These are phyloP conservation scores for Paracanthobrama guichenoti DNA, from an alignment of 2,113 vertebrate species.

Conservation along the genomic window DNA sequence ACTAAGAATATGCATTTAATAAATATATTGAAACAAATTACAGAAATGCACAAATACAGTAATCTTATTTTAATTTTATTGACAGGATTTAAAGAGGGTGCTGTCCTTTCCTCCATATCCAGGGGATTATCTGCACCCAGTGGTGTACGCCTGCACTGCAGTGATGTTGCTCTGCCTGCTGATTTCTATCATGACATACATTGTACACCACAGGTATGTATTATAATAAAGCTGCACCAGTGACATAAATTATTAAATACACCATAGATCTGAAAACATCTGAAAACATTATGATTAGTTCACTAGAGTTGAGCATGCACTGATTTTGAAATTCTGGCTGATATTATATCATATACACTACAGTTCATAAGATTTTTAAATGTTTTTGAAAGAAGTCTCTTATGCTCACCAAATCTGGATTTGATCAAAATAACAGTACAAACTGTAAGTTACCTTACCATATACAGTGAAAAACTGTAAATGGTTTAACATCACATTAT, in stretches of 20 bases:
- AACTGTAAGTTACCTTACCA: no score
- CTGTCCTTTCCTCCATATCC: constrained; percentile 90
- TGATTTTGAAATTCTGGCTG: neutral
- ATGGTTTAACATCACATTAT: no score
- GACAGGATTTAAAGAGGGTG: constrained; percentile 91
- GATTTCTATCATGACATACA: constrained; percentile 83
- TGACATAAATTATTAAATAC: neutral
- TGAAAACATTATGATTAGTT: neutral
- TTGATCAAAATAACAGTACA: neutral
- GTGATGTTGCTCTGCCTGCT: constrained; percentile 94
- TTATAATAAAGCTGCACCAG: constrained; percentile 5
- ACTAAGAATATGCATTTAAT: neutral
- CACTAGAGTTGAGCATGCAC: neutral
- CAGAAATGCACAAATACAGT: neutral
- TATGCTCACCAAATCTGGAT: neutral
- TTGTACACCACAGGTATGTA: constrained; percentile 57
- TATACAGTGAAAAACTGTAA: no score
- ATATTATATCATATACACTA: neutral
- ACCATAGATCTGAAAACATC: neutral
- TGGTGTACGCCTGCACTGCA: constrained; percentile 96
- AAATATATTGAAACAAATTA: neutral
- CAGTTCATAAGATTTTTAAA: neutral
- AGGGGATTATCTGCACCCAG: constrained; percentile 94
- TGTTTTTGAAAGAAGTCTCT: neutral
- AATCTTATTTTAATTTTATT: constrained; percentile 40